Evolutionary conservation across 53 echinoderm and acorn worm genomes (phyloP).

Genomic region (Luidia sarsii): DNA sequence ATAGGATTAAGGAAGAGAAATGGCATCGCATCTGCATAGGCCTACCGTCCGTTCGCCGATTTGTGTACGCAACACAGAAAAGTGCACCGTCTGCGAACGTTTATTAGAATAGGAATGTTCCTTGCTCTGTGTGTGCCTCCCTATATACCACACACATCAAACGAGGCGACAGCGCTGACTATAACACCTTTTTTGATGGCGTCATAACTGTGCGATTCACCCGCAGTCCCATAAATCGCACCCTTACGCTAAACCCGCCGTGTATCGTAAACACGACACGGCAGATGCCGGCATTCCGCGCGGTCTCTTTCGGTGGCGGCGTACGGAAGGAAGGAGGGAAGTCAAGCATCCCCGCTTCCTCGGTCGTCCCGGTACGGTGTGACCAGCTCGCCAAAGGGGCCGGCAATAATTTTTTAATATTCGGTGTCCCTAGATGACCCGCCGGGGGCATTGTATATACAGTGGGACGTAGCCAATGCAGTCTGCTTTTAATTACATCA

Average conservation of each 20-base stretch:
- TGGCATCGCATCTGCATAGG: no score
- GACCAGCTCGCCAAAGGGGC: not conserved
- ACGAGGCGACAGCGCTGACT: constrained; percentile 14
- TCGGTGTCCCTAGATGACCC: constrained; percentile 45
- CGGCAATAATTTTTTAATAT: constrained; percentile 44
- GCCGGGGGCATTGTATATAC: no score
- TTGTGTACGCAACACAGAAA: no score
- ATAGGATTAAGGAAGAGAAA: no score
- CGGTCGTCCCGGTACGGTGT: no score
- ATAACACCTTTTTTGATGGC: constrained; percentile 55
- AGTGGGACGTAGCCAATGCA: no score
- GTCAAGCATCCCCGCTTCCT: no score
- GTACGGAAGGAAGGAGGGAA: no score
- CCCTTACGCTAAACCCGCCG: constrained; percentile 2
- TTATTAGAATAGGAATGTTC: not conserved
- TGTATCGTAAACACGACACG: constrained; percentile 36
- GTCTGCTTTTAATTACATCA: no score
- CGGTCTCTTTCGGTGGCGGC: no score
- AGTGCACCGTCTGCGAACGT: no score
- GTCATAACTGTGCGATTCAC: constrained; percentile 26
- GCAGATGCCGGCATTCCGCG: not conserved
- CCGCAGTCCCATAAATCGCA: constrained; percentile 31
- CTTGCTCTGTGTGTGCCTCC: not conserved
- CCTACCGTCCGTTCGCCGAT: no score
- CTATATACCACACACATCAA: constrained; percentile 36